phyloP scores from a whole-genome alignment of 2,888 invertebrate species.

The Zygaena filipendulae region DNA sequence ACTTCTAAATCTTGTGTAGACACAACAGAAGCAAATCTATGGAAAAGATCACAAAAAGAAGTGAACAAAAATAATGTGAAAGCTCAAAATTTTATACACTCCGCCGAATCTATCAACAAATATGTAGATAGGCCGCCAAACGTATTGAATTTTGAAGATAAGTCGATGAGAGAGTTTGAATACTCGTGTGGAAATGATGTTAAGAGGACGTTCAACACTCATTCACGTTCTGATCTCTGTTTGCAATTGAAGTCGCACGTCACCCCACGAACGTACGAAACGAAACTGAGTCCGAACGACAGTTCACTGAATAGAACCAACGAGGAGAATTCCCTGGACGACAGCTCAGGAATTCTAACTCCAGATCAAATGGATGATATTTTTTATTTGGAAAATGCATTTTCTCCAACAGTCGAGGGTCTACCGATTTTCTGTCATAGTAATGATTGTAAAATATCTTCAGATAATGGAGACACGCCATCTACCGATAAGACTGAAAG shows the following conservation, averaged over 20 bases:
- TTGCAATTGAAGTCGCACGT: slow-evolving; percentile 51
- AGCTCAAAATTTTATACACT: slow-evolving; percentile 27
- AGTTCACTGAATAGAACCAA: slow-evolving; percentile 57
- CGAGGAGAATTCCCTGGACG: slow-evolving; percentile 86
- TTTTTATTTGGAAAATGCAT: slow-evolving; percentile 70
- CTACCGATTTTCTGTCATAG: slow-evolving; percentile 60
- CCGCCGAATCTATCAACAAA: slow-evolving; percentile 29
- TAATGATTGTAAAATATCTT: slow-evolving; percentile 50
- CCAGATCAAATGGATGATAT: slow-evolving; percentile 89
- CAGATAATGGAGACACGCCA: slow-evolving; percentile 63
- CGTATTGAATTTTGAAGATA: slow-evolving; percentile 55
- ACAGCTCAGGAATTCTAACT: slow-evolving; percentile 87
- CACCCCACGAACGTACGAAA: slow-evolving; percentile 39
- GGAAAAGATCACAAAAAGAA: slow-evolving; percentile 30
- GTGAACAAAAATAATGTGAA: slow-evolving; percentile 19
- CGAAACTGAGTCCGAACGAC: slow-evolving; percentile 55
- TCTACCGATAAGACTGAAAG: slow-evolving; percentile 69
- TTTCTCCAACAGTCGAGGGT: slow-evolving; percentile 75
- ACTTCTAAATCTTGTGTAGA: slow-evolving; percentile 40
- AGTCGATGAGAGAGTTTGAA: slow-evolving; percentile 57
- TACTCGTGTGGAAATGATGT: slow-evolving; percentile 56
- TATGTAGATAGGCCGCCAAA: slow-evolving; percentile 49
- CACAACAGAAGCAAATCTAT: slow-evolving; percentile 25
- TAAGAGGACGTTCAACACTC: slow-evolving; percentile 45
- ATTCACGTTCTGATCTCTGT: slow-evolving; percentile 57